phyloP scores from a whole-genome alignment of 2,113 vertebrate genomes.

The Chlamydotis undulata region DNA sequence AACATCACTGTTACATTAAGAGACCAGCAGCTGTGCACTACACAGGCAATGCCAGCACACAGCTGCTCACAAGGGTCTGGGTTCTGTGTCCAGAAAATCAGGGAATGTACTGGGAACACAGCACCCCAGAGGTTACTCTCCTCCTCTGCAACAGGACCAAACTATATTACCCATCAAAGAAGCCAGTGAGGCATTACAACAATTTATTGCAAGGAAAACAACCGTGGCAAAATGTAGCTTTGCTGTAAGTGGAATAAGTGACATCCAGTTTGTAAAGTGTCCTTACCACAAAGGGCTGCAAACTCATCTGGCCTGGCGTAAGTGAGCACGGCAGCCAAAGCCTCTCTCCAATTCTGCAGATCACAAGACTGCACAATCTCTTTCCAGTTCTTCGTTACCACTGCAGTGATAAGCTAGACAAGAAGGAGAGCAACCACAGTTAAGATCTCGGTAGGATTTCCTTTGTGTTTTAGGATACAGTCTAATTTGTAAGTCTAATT shows the following conservation, averaged over 20 bases:
- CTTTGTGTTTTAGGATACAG: background rate
- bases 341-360: conserved; percentile 94
- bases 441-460: background rate
- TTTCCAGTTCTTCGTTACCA: conserved; percentile 93
- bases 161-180: background rate
- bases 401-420: conserved; percentile 91
- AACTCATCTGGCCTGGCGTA: conserved; percentile 92
- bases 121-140: background rate
- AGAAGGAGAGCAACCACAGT: background rate
- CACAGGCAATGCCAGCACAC: background rate
- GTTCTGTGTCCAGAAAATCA: background rate
- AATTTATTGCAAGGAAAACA: background rate
- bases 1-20: rapidly evolving
- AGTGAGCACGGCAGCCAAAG: conserved; percentile 93
- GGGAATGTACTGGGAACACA: background rate
- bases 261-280: background rate
- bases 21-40: background rate
- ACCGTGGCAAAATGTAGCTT: background rate
- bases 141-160: background rate
- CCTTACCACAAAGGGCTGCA: conserved; percentile 89
- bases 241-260: background rate
- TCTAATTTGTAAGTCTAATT: background rate
- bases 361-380: conserved; percentile 93
- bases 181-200: background rate
- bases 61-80: background rate